Base-by-base conservation (phyloP, 2,888 invertebrate genomes). In the Macrosiphum euphorbiae region DNA sequence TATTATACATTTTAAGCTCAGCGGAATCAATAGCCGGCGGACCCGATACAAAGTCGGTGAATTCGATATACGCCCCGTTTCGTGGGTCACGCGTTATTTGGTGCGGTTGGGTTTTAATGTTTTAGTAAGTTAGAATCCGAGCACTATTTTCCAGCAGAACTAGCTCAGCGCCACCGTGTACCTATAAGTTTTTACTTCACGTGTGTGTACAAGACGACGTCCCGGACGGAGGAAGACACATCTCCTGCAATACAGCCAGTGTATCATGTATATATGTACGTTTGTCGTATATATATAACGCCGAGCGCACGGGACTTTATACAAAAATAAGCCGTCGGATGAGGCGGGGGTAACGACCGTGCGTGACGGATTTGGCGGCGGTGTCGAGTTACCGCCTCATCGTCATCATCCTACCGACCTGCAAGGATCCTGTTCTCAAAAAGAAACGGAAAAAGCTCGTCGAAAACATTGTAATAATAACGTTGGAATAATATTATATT, bases 261-360 rank as follows among this genome's bases (percentile, higher is more conserved):
- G n/a, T 67, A 67, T n/a, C 67, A 67, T 67, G 26, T 67, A 35
- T 13, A n/a, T 67, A n/a, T n/a, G 16, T 78, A 78, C 20, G 78
- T 7, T 7, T 78, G 78, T 67, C 11, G 28, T 16, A 67, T 67
- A 61, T 58, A 61, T 78, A 78, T 35, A 78, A 20, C 41, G 35
- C 5, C 35, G 13, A 5, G 89, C 47, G 41, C 90, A 52, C 44
- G 90, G 78, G 50, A 84, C 41, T 90, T 90, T 50, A 90, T 90
- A 78, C 35, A 90, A 90, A 90, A 84, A 90, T 90, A 90, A 90
- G 91, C 85, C n/a, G n/a, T 26, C n/a, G 44, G 44, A 24, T 10
- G 28, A 55, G n/a, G 11, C 10, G 85, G 85, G 44, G 24, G 55
- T n/a, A 47, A n/a, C 20, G 84, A 52, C 85, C 85, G 55, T 24